phyloP scores from a whole-genome alignment of 2,888 invertebrate genomes.

The Nasonia oneida region DNA sequence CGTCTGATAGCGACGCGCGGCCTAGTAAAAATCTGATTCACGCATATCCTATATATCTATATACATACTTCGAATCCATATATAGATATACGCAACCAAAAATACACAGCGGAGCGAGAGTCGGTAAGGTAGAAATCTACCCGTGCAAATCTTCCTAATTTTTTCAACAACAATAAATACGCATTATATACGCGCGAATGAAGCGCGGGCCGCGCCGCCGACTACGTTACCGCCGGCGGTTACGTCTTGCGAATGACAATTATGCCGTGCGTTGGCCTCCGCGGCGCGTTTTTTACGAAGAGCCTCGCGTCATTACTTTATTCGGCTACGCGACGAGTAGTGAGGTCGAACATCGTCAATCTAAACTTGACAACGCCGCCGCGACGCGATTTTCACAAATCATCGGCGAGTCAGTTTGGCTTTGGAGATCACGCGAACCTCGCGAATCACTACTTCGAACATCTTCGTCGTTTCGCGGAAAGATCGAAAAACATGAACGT shows the following conservation, averaged over 20 bases:
- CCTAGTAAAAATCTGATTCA: not conserved
- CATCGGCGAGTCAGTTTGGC: slow-evolving; percentile 25
- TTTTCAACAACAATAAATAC: not conserved
- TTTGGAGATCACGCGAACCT: slow-evolving; percentile 19
- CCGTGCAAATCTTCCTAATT: not conserved
- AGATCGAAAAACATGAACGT: slow-evolving; percentile 71
- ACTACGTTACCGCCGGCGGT: not conserved
- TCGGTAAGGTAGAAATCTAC: no score
- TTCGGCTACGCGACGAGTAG: not conserved
- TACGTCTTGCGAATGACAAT: not conserved
- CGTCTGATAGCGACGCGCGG: not conserved
- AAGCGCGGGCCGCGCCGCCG: not conserved
- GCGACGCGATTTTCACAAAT: slow-evolving; percentile 43
- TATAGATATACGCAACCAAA: no score
- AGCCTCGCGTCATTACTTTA: not conserved
- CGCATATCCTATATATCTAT: not conserved
- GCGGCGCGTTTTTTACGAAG: slow-evolving; percentile 8
- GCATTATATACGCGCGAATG: not conserved
- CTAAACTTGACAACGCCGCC: slow-evolving; percentile 52
- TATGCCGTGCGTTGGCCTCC: not conserved
- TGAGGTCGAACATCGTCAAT: not conserved
- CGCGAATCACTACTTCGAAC: not conserved
- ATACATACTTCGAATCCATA: no score
- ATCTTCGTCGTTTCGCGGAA: slow-evolving; percentile 2
- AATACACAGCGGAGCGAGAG: no score